Evolutionary conservation across 2,888 invertebrate genomes (phyloP), one percentile per base, ranked within the genome.

Genomic region (Brenthis hecate): DNA sequence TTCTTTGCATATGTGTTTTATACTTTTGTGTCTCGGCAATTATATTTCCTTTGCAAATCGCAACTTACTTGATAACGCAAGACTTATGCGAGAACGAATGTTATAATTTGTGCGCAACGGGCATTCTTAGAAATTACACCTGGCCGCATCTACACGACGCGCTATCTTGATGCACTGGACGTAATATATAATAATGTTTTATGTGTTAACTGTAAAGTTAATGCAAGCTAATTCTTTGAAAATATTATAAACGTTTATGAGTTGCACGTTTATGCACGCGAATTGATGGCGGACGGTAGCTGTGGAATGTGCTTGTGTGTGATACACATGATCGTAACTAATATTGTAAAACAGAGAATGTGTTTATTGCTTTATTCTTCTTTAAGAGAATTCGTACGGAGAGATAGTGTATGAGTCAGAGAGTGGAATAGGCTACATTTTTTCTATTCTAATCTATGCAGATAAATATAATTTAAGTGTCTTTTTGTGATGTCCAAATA

Each of bases 11-110:
- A n/a, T n/a, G 5, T 36, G 56, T n/a, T 32, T 43, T 23, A 43
- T 36, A 36, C 51, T 36, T 13, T 62, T 36, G 62, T 53, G 62
- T 62, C 62, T 36, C 53, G 5, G 36, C 36, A 62, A 62, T 62
- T 62, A 62, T 62, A 62, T 62, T 19, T 62, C 50, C 66, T 32
- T 61, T 48, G 61, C 56, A 51, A 67, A 62, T 60, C 50, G 66
- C 66, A 67, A 67, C 62, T 67, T 61, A 67, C 66, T 62, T 55
- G 66, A 67, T 67, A 67, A 51, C 67, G 61, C 61, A 62, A 67
- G 56, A 67, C 67, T 67, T 67, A 67, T 43, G 67, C 61, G 61
- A 50, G 56, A 62, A 56, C 61, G 56, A 67, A 56, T 61, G 61
- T 56, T 67, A 67, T 62, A 67, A 67, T 67, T 55, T 61, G 66